Conservation (phyloP, 2,113 vertebrate species). For the Marcusenius ussheri region DNA sequence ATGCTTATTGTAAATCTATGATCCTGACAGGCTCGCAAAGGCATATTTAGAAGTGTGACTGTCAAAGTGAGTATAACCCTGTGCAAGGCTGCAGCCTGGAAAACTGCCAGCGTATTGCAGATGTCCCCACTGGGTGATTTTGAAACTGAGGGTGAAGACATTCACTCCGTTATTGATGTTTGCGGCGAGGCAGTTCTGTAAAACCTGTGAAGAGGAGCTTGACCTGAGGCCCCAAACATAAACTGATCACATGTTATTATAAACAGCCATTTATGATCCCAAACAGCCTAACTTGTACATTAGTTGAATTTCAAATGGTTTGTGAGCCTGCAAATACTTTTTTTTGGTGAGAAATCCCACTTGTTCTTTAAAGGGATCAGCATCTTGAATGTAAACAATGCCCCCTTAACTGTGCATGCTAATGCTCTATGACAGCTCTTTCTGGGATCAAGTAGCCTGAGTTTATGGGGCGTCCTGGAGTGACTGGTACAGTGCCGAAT, state of each 20-base stretch:
- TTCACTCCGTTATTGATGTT: slow-evolving; percentile 35
- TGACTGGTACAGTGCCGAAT: neutral
- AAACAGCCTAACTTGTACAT: neutral
- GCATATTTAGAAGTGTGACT: neutral
- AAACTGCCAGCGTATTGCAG: slow-evolving; percentile 30
- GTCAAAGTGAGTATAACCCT: neutral
- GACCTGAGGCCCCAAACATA: neutral
- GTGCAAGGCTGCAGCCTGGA: neutral
- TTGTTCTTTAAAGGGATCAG: neutral
- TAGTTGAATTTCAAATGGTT: neutral
- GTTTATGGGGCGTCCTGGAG: neutral
- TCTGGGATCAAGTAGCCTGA: neutral
- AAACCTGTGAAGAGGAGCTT: slow-evolving; percentile 27
- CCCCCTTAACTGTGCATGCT: neutral
- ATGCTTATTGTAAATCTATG: neutral
- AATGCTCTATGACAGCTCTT: neutral
- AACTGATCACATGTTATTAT: neutral
- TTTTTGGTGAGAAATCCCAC: neutral
- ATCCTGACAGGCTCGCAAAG: neutral
- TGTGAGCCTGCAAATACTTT: neutral
- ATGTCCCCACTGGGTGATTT: slow-evolving; percentile 29
- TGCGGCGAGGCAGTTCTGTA: slow-evolving; percentile 52
- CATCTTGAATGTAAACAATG: neutral
- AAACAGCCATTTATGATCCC: neutral
- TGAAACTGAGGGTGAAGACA: slow-evolving; percentile 39